A percentile compares a stretch with the other conserved stretches of the same genome.
Evolutionary conservation across 2,113 vertebrate genomes (phyloP).

Genomic region (Pelmatolapia mariae): DNA sequence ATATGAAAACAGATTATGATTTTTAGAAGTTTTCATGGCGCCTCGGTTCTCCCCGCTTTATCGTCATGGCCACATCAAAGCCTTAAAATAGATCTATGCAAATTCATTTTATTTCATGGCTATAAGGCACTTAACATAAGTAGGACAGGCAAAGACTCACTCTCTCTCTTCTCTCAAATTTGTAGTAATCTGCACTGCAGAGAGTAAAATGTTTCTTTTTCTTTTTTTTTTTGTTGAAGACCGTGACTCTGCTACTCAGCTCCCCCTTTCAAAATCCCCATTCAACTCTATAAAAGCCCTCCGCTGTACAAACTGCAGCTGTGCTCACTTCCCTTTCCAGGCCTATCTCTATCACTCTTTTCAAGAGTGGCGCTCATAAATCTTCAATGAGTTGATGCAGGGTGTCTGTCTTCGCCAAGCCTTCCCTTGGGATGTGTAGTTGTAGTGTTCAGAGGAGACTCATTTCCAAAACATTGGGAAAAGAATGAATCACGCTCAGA

Average conservation of each 20-base stretch:
- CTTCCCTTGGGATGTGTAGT: slow-evolving; percentile 14
- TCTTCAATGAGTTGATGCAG: slow-evolving; percentile 22
- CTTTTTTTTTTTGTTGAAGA: background rate
- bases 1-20: background rate
- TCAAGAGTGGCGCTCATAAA: slow-evolving; percentile 36
- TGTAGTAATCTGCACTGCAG: slow-evolving; percentile 18
- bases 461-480: slow-evolving; percentile 8
- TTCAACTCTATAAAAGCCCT: slow-evolving; percentile 26
- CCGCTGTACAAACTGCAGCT: slow-evolving; percentile 25
- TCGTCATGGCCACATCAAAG: slow-evolving; percentile 31
- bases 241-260: slow-evolving; percentile 1
- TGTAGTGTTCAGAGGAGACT: background rate
- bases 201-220: background rate
- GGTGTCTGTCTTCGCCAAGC: slow-evolving; percentile 18
- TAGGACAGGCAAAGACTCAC: slow-evolving; percentile 51
- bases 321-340: slow-evolving; percentile 2
- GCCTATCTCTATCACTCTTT: slow-evolving; percentile 9
- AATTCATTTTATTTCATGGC: slow-evolving; percentile 50
- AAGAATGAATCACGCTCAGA: background rate
- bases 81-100: slow-evolving; percentile 57
- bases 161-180: slow-evolving; percentile 31
- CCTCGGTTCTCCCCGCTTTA: slow-evolving; percentile 6
- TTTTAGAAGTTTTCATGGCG: background rate
- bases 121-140: slow-evolving; percentile 54
- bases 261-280: slow-evolving; percentile 3